These are phyloP conservation scores for Pogonophryne albipinna DNA, from an alignment of 2,797 vertebrate species.

Conservation along the genomic window DNA sequence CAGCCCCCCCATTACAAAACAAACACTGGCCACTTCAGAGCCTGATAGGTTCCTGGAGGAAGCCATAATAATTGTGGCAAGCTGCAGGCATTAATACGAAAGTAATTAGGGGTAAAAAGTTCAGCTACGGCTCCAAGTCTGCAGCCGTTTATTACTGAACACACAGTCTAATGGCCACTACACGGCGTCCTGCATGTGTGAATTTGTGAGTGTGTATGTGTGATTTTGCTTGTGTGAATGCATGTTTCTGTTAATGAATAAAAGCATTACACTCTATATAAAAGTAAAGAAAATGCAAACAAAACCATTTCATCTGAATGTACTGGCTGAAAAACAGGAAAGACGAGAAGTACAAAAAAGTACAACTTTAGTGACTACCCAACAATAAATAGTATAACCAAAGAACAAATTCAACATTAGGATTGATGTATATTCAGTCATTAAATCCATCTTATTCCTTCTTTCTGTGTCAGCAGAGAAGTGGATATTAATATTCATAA, in stretches of 20 bases:
- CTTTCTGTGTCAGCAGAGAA: constrained; percentile 63
- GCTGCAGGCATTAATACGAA: constrained; percentile 93
- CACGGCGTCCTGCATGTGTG: constrained; percentile 68
- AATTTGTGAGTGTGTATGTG: neutral
- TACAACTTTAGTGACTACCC: neutral
- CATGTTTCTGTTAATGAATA: constrained; percentile 78
- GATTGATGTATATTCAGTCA: constrained; percentile 48
- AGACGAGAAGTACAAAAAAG: neutral
- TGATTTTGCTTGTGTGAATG: too few relatives aligned
- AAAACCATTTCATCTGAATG: neutral
- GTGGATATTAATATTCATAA: constrained; percentile 80
- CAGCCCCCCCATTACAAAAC: constrained; percentile 88
- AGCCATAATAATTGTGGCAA: constrained; percentile 93
- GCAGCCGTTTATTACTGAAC: constrained; percentile 87
- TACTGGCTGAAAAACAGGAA: constrained; percentile 3
- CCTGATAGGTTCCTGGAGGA: constrained; percentile 88
- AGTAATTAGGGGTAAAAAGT: constrained; percentile 99
- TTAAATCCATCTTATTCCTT: constrained; percentile 46
- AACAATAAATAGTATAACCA: constrained; percentile 26
- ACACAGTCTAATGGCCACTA: constrained; percentile 80
- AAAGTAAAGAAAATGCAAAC: constrained; percentile 22
- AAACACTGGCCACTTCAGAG: constrained; percentile 95
- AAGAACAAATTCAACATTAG: constrained; percentile 10
- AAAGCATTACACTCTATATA: constrained; percentile 68
- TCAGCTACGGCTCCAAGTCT: constrained; percentile 91